A percentile compares a stretch with the other conserved stretches of the same genome.
Evolutionary conservation across 1,140 invertebrate genomes (phyloP).

Genomic region (Drosophila cardini): DNA sequence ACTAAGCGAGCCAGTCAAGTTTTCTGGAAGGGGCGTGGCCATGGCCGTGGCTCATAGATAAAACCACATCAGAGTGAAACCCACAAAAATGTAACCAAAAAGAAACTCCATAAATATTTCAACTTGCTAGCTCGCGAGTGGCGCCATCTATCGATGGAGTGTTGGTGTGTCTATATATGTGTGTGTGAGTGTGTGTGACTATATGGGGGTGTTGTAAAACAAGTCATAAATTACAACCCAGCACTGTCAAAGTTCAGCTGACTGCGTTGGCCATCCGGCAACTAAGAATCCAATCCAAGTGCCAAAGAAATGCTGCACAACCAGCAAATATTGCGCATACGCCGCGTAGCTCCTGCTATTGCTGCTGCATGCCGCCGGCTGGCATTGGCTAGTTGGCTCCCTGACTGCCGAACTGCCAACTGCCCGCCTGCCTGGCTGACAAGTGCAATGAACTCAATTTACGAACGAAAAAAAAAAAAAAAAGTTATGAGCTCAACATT

Average conservation of each 20-base stretch:
- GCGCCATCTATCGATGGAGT: conserved; percentile 75
- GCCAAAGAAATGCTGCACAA: conserved; percentile 81
- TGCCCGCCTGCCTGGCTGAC: conserved; percentile 41
- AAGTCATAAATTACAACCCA: conserved; percentile 78
- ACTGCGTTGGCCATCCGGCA: conserved; percentile 72
- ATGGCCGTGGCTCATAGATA: conserved; percentile 65
- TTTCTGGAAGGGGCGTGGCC: conserved; percentile 10
- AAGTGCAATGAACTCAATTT: conserved; percentile 81
- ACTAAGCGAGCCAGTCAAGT: conserved; percentile 62
- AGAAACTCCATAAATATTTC: conserved; percentile 82
- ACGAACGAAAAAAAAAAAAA: conserved; percentile 36
- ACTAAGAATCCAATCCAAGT: conserved; percentile 55
- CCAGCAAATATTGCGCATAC: conserved; percentile 82
- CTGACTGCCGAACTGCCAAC: conserved; percentile 26
- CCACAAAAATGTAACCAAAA: conserved; percentile 71
- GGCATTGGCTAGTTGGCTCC: conserved; percentile 26
- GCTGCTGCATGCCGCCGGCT: conserved; percentile 34
- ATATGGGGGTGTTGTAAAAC: conserved; percentile 75
- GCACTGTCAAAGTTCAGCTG: conserved; percentile 81
- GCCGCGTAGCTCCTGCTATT: conserved; percentile 50
- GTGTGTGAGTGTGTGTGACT: conserved; percentile 35
- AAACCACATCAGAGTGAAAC: conserved; percentile 71
- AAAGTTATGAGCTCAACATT: conserved; percentile 67
- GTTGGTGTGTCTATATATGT: conserved; percentile 18
- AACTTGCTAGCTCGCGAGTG: conserved; percentile 70